phyloP scores from a whole-genome alignment of 2,888 invertebrate genomes.

The Dolomedes plantarius region DNA sequence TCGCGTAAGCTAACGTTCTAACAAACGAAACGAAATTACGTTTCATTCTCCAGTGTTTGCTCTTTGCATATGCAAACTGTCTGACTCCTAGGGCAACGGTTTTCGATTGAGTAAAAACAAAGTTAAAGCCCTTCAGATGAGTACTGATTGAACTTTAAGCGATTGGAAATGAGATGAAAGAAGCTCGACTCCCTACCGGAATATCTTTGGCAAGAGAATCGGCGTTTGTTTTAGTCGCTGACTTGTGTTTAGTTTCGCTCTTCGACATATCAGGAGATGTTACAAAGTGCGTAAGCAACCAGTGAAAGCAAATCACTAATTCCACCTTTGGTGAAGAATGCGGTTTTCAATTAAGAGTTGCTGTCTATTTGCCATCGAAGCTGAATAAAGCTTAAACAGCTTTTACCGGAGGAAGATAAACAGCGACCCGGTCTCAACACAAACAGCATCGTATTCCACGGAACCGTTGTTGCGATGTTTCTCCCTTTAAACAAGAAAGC shows the following conservation, averaged over 20 bases:
- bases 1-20: neutral
- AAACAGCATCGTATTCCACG: slow-evolving; percentile 51
- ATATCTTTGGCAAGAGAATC: slow-evolving; percentile 22
- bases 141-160: slow-evolving; percentile 61
- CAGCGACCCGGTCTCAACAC: slow-evolving; percentile 62
- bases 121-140: slow-evolving; percentile 27
- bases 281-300: slow-evolving; percentile 69
- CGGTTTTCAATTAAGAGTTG: slow-evolving; percentile 70
- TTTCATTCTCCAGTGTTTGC: neutral
- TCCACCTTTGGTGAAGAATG: slow-evolving; percentile 66
- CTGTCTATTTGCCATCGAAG: slow-evolving; percentile 61
- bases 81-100: neutral
- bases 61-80: slow-evolving; percentile 14
- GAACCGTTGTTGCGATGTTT: slow-evolving; percentile 16
- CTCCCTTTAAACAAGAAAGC: slow-evolving; percentile 69
- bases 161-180: slow-evolving; percentile 66
- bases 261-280: slow-evolving; percentile 56
- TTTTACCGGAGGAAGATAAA: slow-evolving; percentile 64
- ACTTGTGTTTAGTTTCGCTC: slow-evolving; percentile 58
- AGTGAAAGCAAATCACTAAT: slow-evolving; percentile 64
- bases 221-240: slow-evolving; percentile 64
- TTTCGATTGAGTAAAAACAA: slow-evolving; percentile 37
- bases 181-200: slow-evolving; percentile 8
- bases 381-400: slow-evolving; percentile 69
- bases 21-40: slow-evolving; percentile 4